Evolutionary conservation across 2,113 vertebrate species (phyloP).

Genomic region (Cettia cetti): DNA sequence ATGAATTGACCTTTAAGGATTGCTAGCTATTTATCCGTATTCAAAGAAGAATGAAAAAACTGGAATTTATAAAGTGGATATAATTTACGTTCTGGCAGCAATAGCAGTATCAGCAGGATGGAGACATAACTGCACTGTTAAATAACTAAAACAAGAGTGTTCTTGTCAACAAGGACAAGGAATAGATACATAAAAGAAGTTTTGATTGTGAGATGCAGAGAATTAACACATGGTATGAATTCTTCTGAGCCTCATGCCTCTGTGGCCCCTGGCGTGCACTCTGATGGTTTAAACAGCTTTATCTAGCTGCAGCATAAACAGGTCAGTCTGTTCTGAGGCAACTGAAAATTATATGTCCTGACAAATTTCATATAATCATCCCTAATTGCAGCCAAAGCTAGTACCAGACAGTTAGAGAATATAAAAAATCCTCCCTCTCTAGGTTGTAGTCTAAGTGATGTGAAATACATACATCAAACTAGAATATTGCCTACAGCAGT

Average conservation of each 20-base stretch:
- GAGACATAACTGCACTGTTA: background rate
- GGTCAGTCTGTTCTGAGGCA: background rate
- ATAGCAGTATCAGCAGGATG: background rate
- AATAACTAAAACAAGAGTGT: background rate
- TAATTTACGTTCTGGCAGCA: background rate
- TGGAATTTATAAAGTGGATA: background rate
- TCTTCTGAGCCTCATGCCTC: background rate
- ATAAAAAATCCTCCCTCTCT: background rate
- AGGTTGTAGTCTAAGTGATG: background rate
- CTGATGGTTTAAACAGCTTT: background rate
- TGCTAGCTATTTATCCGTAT: background rate
- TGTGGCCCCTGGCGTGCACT: background rate
- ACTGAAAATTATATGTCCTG: background rate
- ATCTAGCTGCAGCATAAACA: background rate
- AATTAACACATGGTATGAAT: background rate
- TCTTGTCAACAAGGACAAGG: background rate
- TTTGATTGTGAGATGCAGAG: background rate
- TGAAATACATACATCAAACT: background rate
- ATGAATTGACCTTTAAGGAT: constrained; percentile 22
- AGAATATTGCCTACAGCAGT: background rate
- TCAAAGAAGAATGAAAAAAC: background rate
- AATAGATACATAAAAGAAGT: background rate
- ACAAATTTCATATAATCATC: background rate
- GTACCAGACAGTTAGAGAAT: background rate
- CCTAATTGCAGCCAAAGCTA: background rate